Evolutionary conservation across 1,140 invertebrate genomes (phyloP), one percentile per base, ranked within the genome.

Genomic region (Goniozus legneri): DNA sequence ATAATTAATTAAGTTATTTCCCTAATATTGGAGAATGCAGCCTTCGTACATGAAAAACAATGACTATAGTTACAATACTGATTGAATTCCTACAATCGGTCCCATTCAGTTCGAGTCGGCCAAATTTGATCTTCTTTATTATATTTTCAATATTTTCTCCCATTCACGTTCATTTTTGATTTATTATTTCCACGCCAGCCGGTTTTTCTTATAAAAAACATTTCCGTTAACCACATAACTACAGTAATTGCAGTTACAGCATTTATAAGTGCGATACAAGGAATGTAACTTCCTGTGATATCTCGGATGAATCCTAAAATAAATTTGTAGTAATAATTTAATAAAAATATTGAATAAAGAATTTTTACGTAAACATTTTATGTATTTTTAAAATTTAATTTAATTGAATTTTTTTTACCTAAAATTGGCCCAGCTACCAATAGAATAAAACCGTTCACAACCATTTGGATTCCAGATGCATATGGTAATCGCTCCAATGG

Each of bases 381-480:
- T 40, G n/a, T 14, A 43, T 33, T 30, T 10, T 40, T 15, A 15
- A 27, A 7, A 14, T 32, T 32, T 18, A 14, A 20, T 49, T 38
- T 33, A 41, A 8, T 8, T 32, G 40, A 4, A 14, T 37, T 42
- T 8, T 24, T 53, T 18, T 14, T 54, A 87, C 84, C 84, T 56
- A 86, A 55, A 15, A 84, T 43, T 14, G 84, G 82, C 50, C 84
- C 84, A 55, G 79, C 75, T 3, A 66, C 66, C 7, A 84, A 60
- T 8, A 85, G 76, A 30, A 84, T 75, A 12, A 83, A 59, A 7
- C 82, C 82, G 61, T 84, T 84, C 22, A 77, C 72, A 20, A 84
- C 73, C 73, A 83, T 79, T 62, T 85, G 83, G 30, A 86, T 79
- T 0, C 82, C 62, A 2, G 80, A 80, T 14, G 84, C 84, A 30